phyloP scores from a whole-genome alignment of 2,888 invertebrate genomes.

The Rhodophaea formosa region DNA sequence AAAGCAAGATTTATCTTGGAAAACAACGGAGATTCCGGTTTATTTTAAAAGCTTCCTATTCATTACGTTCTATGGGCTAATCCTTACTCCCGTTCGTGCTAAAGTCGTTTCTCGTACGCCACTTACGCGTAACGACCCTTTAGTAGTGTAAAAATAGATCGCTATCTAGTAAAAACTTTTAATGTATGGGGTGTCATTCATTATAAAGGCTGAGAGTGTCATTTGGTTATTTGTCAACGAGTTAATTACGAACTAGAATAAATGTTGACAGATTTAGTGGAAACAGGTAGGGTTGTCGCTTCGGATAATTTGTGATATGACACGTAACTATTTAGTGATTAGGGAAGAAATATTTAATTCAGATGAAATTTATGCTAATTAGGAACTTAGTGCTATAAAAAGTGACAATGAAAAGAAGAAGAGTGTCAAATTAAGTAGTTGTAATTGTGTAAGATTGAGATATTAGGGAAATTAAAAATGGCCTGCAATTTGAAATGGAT shows the following conservation, averaged over 20 bases:
- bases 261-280: constrained; percentile 68
- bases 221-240: constrained; percentile 71
- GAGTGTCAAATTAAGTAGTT: constrained; percentile 61
- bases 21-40: constrained; percentile 53
- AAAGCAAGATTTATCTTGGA: constrained; percentile 54
- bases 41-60: constrained; percentile 52
- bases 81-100: constrained; percentile 47
- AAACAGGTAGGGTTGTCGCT: constrained; percentile 49
- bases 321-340: constrained; percentile 46
- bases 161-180: constrained; percentile 45
- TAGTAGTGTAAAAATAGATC: constrained; percentile 63
- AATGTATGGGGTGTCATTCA: constrained; percentile 63
- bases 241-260: constrained; percentile 64
- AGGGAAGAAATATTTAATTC: constrained; percentile 35
- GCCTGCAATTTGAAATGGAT: constrained; percentile 60
- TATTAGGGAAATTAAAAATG: constrained; percentile 52
- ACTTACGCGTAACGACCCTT: constrained; percentile 52
- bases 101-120: constrained; percentile 41
- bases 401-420: constrained; percentile 63
- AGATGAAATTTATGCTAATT: constrained; percentile 33
- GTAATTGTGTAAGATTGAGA: constrained; percentile 36
- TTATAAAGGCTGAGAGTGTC: constrained; percentile 59
- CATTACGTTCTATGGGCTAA: constrained; percentile 57
- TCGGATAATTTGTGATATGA: constrained; percentile 56
- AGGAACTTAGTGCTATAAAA: constrained; percentile 41